A percentile compares a stretch with the other conserved stretches of the same genome.
Conservation (phyloP, 2,113 vertebrate genomes). For the Podarcis raffonei region DNA sequence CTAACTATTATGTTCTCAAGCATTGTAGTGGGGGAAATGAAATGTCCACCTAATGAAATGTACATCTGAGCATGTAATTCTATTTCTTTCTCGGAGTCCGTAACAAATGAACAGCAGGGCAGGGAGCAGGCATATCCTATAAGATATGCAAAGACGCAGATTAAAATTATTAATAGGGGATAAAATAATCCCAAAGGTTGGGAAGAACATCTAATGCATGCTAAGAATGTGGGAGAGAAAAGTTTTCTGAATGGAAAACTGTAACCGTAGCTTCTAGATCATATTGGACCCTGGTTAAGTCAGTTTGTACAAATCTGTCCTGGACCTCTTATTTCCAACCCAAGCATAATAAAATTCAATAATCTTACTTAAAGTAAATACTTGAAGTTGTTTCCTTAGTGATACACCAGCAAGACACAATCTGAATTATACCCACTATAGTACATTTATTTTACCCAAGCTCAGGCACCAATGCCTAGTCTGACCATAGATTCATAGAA, state of each 20-base stretch:
- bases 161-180: conserved; percentile 25
- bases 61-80: conserved; percentile 5
- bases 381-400: neutral
- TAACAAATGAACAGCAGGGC: neutral
- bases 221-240: neutral
- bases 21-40: neutral
- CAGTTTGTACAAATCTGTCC: neutral
- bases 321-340: neutral
- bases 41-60: conserved; percentile 10
- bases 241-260: neutral
- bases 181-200: neutral
- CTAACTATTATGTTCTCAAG: neutral
- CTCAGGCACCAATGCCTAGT: no score
- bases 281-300: neutral
- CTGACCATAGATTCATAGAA: no score
- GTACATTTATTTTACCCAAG: no score
- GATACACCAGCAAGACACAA: no score
- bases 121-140: neutral
- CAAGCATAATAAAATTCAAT: neutral
- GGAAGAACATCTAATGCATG: neutral
- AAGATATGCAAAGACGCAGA: conserved; percentile 13
- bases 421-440: no score
- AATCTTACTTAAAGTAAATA: neutral
- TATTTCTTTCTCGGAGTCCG: conserved; percentile 11
- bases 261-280: no score